Evolutionary conservation across 2,797 vertebrate genomes (phyloP).

Genomic region (Sylvia borin): DNA sequence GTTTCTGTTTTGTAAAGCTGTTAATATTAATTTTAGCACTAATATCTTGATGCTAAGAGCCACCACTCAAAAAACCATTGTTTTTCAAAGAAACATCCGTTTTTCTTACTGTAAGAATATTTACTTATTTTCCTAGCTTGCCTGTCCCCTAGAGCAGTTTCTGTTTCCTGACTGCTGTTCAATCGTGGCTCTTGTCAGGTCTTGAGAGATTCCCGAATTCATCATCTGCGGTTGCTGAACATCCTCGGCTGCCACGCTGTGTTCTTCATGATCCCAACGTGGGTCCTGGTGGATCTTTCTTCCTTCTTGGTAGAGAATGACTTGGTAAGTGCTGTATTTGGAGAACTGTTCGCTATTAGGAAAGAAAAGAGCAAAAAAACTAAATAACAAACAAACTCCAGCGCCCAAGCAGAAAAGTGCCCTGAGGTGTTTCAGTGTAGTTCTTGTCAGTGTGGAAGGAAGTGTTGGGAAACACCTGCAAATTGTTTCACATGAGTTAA

Average conservation of each 20-base stretch:
- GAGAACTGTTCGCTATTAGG: accelerated
- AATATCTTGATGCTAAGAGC: not conserved
- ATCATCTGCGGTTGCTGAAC: conserved; percentile 93
- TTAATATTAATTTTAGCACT: not conserved
- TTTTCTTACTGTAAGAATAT: not conserved
- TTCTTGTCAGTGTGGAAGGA: not conserved
- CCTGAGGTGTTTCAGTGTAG: not conserved
- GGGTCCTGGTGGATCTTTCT: conserved; percentile 95
- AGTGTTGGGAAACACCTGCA: conserved; percentile 1
- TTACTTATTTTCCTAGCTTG: not conserved
- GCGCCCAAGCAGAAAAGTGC: no score
- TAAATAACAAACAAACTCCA: not conserved
- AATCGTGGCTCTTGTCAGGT: conserved; percentile 77
- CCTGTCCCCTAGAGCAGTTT: not conserved
- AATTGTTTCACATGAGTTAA: not conserved
- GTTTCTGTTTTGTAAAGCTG: not conserved
- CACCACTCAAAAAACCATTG: accelerated
- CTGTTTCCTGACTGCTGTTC: not conserved
- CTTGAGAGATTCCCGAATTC: conserved; percentile 89
- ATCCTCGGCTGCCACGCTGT: conserved; percentile 93
- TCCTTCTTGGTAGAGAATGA: conserved; percentile 92
- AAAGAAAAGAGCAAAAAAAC: not conserved
- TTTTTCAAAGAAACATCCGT: not conserved
- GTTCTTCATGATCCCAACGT: conserved; percentile 97
- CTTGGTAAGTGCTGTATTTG: conserved; percentile 81